Percentiles rank a stretch among this genome's conserved stretches.
Conservation (phyloP, 2,888 invertebrate genomes). For the Iselma pallidipennis region DNA sequence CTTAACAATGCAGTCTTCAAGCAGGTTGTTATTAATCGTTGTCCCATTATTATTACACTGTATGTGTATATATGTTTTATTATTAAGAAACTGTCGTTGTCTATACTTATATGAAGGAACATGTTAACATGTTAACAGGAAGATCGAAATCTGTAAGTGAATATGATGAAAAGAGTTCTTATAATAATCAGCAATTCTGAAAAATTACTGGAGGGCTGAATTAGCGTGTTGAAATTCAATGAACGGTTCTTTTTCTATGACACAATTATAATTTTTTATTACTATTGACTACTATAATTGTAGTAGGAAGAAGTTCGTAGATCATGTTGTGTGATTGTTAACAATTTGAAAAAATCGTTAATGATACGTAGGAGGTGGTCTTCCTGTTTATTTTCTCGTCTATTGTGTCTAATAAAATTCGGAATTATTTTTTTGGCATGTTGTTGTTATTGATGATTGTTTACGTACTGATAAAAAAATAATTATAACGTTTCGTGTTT, state of each 20-base stretch:
- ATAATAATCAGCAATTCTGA: not conserved
- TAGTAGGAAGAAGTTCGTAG: no score
- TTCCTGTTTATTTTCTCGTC: not conserved
- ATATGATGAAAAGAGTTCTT: not conserved
- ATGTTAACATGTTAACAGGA: no score
- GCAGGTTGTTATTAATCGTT: slow-evolving; percentile 24
- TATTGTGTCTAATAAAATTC: not conserved
- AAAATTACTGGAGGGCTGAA: not conserved
- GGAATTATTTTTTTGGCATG: not conserved
- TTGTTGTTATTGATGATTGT: no score
- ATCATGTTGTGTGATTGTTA: no score
- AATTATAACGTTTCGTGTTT: not conserved
- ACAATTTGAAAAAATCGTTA: not conserved
- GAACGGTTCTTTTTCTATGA: no score
- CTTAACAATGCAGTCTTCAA: slow-evolving; percentile 25
- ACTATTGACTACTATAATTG: no score
- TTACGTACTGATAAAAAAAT: no score
- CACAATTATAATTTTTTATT: no score
- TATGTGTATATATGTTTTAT: slow-evolving; percentile 15
- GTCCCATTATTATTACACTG: slow-evolving; percentile 18
- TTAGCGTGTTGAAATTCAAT: not conserved
- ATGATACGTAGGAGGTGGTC: not conserved
- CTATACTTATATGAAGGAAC: no score
- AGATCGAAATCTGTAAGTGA: no score
- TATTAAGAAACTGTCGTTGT: slow-evolving; percentile 1